Evolutionary conservation across 2,888 invertebrate species (phyloP).

Genomic region (Sminthurinus aureus): DNA sequence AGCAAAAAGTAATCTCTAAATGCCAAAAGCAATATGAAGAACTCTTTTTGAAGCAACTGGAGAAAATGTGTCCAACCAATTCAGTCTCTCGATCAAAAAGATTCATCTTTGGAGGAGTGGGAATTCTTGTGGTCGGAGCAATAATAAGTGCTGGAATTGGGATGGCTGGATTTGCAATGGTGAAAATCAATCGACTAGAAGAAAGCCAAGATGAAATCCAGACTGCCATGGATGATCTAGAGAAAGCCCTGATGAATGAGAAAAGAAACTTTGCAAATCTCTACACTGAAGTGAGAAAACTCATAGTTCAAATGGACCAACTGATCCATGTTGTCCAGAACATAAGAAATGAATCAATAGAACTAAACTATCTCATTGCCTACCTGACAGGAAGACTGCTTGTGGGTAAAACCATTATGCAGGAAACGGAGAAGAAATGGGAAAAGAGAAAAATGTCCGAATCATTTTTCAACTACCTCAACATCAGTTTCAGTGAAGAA

Average conservation of each 20-base stretch:
- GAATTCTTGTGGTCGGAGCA: no score
- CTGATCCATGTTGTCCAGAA: neutral
- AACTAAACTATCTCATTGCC: neutral
- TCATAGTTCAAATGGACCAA: neutral
- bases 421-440: constrained; percentile 29
- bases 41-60: neutral
- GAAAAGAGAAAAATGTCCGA: constrained; percentile 16
- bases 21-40: neutral
- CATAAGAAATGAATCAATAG: neutral
- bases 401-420: constrained; percentile 19
- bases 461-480: constrained; percentile 37
- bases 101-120: no score
- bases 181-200: neutral
- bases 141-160: no score
- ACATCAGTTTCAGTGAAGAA: constrained; percentile 36
- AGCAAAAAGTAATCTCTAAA: no score
- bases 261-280: neutral
- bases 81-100: no score
- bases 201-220: neutral
- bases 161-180: neutral
- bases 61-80: constrained; percentile 21
- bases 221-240: neutral
- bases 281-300: neutral
- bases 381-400: constrained; percentile 30
- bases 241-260: neutral